A percentile compares a stretch with the other conserved stretches of the same genome.
Conservation (phyloP, 2,888 invertebrate species). For the Caenorhabditis virilis region DNA sequence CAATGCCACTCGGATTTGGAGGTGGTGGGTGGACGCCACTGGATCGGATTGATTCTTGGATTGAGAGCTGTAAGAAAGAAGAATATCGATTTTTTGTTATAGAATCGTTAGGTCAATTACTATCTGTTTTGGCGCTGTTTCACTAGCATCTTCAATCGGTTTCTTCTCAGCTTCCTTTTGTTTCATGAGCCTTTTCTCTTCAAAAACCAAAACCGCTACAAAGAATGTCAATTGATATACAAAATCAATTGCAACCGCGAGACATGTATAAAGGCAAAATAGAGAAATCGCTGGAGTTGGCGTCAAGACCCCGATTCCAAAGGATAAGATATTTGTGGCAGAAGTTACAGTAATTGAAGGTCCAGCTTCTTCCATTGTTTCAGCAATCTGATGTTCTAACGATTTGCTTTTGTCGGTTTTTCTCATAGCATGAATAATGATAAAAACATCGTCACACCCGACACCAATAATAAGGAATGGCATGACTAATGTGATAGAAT, state of each 20-base stretch:
- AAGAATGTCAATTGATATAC: slow-evolving; percentile 50
- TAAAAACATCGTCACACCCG: slow-evolving; percentile 62
- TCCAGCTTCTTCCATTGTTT: slow-evolving; percentile 9
- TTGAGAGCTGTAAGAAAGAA: slow-evolving; percentile 5
- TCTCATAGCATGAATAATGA: slow-evolving; percentile 58
- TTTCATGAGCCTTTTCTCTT: slow-evolving; percentile 39
- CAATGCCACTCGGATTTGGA: slow-evolving; percentile 47
- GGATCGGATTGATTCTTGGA: slow-evolving; percentile 24
- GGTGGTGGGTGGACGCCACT: slow-evolving; percentile 28
- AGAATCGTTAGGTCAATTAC: slow-evolving; percentile 2
- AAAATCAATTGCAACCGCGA: slow-evolving; percentile 53
- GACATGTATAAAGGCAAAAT: slow-evolving; percentile 57
- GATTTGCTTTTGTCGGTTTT: slow-evolving; percentile 47
- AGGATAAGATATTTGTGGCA: slow-evolving; percentile 56
- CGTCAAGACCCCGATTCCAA: slow-evolving; percentile 53
- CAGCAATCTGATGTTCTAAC: slow-evolving; percentile 50
- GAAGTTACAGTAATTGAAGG: slow-evolving; percentile 57
- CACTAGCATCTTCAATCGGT: neutral
- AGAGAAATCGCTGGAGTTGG: slow-evolving; percentile 57
- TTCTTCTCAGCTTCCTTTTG: slow-evolving; percentile 10
- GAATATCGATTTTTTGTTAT: too few relatives aligned
- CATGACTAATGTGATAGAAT: slow-evolving; percentile 61
- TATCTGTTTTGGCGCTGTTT: slow-evolving; percentile 1
- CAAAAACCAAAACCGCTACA: slow-evolving; percentile 53
- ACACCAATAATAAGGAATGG: slow-evolving; percentile 62